These are phyloP conservation scores for Helostoma temminkii DNA, from an alignment of 2,797 vertebrate genomes.

Conservation along the genomic window DNA sequence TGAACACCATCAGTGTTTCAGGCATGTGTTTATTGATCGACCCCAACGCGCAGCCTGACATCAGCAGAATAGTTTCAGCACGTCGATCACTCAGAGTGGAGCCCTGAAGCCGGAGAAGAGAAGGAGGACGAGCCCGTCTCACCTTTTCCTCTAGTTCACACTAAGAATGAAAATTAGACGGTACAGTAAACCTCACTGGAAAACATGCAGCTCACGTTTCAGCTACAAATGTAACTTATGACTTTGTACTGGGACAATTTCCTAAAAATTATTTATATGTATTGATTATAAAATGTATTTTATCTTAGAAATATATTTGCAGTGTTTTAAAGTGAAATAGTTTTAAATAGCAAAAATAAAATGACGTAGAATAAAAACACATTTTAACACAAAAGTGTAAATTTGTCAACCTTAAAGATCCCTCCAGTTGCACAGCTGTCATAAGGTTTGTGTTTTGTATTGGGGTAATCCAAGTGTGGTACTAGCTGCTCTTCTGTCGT, in stretches of 20 bases:
- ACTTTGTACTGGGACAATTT: neutral
- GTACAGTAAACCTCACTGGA: neutral
- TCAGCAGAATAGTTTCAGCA: conserved; percentile 18
- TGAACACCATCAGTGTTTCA: conserved; percentile 20
- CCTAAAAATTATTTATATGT: no score
- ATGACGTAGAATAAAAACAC: no score
- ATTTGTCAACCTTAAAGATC: no score
- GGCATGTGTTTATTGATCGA: conserved; percentile 32
- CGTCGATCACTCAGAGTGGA: neutral
- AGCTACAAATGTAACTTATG: neutral
- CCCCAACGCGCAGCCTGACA: conserved; percentile 19
- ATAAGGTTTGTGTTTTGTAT: no score
- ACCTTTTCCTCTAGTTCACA: neutral
- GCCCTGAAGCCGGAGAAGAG: neutral
- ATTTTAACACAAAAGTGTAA: no score
- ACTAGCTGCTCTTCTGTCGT: no score
- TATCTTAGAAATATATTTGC: neutral
- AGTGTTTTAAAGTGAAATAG: neutral
- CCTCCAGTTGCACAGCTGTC: no score
- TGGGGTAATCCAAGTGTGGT: no score
- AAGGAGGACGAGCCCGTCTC: neutral
- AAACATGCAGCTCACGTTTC: neutral
- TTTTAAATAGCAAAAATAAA: no score
- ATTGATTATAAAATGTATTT: no score
- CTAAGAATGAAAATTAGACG: neutral